Base-by-base conservation (phyloP, 2,888 invertebrate genomes). In the Agrochola lychnidis region DNA sequence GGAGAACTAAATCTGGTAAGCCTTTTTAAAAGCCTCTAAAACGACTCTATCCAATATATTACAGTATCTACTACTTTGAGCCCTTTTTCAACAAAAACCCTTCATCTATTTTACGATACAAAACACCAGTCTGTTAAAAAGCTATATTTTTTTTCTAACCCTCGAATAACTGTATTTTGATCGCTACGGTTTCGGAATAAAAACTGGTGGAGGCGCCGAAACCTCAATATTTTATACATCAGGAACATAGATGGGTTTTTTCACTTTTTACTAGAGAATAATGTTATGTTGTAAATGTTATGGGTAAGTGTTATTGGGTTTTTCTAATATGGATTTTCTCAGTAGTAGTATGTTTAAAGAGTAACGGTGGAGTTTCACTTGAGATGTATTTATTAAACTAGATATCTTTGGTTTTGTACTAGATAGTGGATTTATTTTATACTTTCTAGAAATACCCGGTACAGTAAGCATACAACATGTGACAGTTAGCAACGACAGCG, bases 141-240 rank as follows among this genome's bases (percentile, higher is more conserved):
- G 19, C 69, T 40, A 85, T 73, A 75, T 83, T 56, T 76, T 83
- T 80, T 70, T 72, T 79, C 62, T 73, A 68, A 78, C 64, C 61
- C 59, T 69, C 51, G 25, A 68, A 74, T 84, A 81, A 83, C 83
- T 81, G 74, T 70, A 45, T 77, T 85, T 79, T 81, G 70, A 82
- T 87, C 64, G 70, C 51, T 68, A 1, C 19, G 48, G 48, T 69
- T 74, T 73, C 12, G 64, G 59, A 59, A 51, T 1, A 79, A 85
- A 88, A 88, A 78, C 56, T 70, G 57, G 56, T 36, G 45, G 79
- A 59, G 63, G 42, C 36, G 73, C 67, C 56, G 70, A 59, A 76
- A 81, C 73, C 61, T 6, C 64, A 53, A 81, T 85, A 78, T 81
- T 84, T 88, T 76, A 78, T 48, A 30, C 67, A 76, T 81, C 19